Evolutionary conservation across 1,140 invertebrate genomes (phyloP), one percentile per base, ranked within the genome.

Genomic region (Chymomyza costata): DNA sequence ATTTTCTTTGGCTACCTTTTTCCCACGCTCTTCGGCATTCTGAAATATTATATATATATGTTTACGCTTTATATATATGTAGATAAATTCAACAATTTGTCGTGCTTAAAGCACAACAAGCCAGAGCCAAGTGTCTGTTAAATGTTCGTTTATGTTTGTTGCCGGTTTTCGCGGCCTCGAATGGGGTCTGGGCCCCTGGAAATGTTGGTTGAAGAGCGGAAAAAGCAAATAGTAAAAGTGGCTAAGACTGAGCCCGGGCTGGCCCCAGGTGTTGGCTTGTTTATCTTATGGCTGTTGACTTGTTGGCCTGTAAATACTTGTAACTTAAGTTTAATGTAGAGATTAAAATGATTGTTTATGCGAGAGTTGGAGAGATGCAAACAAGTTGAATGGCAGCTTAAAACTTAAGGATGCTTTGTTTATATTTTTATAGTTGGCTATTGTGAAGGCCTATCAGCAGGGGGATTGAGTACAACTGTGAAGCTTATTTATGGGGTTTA

Each of bases 291-390:
- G 8, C 3, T 62, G 58, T 43, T 55, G 50, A 63, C 60, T 64
- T 64, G 51, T 64, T 64, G 61, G 56, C 61, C 61, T 64, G 60
- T 64, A 64, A 64, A 64, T 64, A n/a, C n/a, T n/a, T n/a, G n/a
- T n/a, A 64, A 64, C 61, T 64, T 50, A 28, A 56, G 51, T 49
- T 64, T 48, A 64, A 64, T 60, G 60, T 49, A 64, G 45, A 64
- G 60, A 64, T 64, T 64, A 64, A 64, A 38, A 52, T 64, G 8
- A 25, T 25, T 25, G 21, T 25, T 25, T 3, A 3, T 25, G 3
- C 8, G 21, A 8, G 21, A 5, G 21, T 25, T 8, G n/a, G n/a
- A n/a, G n/a, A n/a, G n/a, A n/a, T n/a, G n/a, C n/a, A n/a, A n/a
- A n/a, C n/a, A n/a, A n/a, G n/a, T n/a, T n/a, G n/a, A n/a, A n/a